Evolutionary conservation across 2,888 invertebrate species (phyloP), one percentile per base, ranked within the genome.

Genomic region (Encarsia formosa): DNA sequence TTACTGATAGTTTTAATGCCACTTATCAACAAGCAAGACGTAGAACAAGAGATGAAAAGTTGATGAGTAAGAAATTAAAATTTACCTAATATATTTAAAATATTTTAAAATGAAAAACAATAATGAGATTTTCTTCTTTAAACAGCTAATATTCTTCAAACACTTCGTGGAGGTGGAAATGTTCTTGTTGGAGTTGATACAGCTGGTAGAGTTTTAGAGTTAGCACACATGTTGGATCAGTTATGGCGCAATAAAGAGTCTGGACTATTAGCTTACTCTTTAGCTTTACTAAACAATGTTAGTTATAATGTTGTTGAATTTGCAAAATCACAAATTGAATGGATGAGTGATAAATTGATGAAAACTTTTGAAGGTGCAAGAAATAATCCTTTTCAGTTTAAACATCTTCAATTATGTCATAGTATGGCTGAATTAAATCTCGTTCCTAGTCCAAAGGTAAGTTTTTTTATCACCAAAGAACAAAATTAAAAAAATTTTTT

Each of bases 311-410:
- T 98, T 0, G 91, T 98, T 2, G 98, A 98, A 75, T 98, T 98
- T 76, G 98, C 99, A 2, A 99, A 98, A 74, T 95, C 95, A 0
- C 95, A 89, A 81, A 95, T 99, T 61, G 99, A 99, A 76, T 99
- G 98, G 99, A 99, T 99, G 99, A 95, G 95, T 69, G 98, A 99
- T 69, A 98, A 97, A 69, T 77, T 99, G 35, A 94, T 97, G 80
- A 85, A 93, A 55, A 87, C 87, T 46, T 92, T 93, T 69, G 92
- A 93, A 72, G 91, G 90, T 0, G 90, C 90, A 0, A 81, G 94
- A 49, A 91, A 89, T 65, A 97, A 96, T 78, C 98, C 98, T 0
- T 98, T 97, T 73, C 93, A 93, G 48, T 90, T 98, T 58, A 89
- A 91, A 58, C 91, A 97, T 75, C 78, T 99, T 43, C 92, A 95